Evolutionary conservation across 2,797 vertebrate genomes (phyloP), one percentile per base, ranked within the genome.

Genomic region (Xyrichtys novacula): DNA sequence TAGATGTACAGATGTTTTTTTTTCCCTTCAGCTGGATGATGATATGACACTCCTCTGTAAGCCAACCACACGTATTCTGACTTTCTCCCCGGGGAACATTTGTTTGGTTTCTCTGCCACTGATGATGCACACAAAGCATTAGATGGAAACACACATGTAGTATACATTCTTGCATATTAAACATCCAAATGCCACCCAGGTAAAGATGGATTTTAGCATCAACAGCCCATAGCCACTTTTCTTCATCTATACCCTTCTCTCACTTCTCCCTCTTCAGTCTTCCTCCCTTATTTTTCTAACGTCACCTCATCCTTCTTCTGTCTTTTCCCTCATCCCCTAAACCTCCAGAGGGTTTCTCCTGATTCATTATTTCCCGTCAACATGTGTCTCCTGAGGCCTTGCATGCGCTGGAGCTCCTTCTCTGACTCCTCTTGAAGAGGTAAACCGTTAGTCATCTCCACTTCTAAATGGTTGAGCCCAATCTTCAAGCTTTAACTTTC

Each of bases 341-440:
- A 73, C 32, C 77, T 83, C 81, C 57, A 66, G 87, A 84, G 76
- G 69, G 71, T 82, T 48, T 52, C 46, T 83, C 60, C 79, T 82
- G 81, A 84, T 86, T 83, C 76, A 89, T 88, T 84, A 83, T 83
- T 84, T 81, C 71, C 86, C 81, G 83, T 91, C 86, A 87, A 69
- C 71, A 46, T 50, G 65, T 64, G 65, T 83, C 86, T 89, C 89
- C 78, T 20, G 74, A 65, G 81, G 81, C 83, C 38, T 63, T 50
- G 36, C 14, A 43, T 65, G 57, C 76, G 74, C 69, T 29, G 43
- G 38, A 85, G 77, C 55, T 52, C 58, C 53, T 75, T 82, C 61
- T 76, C 78, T 61, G 74, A 73, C 75, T 84, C 79, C 12, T 74
- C 61, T 77, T 66, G 54, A 81, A 20, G 48, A 75, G 74, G 54